A percentile compares a stretch with the other conserved stretches of the same genome.
phyloP scores from a whole-genome alignment of 1,140 invertebrate genomes.

The Pristionchus pacificus region DNA sequence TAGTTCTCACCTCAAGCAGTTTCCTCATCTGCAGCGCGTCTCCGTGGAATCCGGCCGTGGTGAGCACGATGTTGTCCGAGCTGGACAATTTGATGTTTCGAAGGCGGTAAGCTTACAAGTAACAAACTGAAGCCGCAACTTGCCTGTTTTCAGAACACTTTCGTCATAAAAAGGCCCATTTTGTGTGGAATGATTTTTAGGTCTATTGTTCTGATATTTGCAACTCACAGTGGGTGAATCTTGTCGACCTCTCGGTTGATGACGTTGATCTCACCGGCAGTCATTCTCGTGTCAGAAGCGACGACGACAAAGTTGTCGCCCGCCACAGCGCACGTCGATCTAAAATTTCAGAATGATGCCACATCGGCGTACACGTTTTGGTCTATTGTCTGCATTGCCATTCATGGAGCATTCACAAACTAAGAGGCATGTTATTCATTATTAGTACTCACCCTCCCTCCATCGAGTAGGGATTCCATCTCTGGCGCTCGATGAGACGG shows the following conservation, averaged over 20 bases:
- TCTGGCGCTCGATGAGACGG: constrained; percentile 28
- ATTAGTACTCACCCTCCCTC: constrained; percentile 44
- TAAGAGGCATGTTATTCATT: background rate
- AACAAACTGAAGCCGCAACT: too few species aligned
- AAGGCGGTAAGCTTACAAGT: background rate
- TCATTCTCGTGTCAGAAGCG: constrained; percentile 87
- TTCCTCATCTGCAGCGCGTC: constrained; percentile 88
- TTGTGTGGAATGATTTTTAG: too few species aligned
- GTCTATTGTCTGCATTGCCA: background rate
- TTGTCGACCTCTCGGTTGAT: constrained; percentile 77
- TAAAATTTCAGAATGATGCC: constrained; percentile 41
- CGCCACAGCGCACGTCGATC: constrained; percentile 72
- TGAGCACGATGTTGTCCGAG: constrained; percentile 70
- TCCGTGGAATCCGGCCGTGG: constrained; percentile 89
- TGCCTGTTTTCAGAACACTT: too few species aligned
- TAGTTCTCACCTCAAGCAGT: constrained; percentile 76
- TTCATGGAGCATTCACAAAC: background rate
- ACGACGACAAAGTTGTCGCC: constrained; percentile 83
- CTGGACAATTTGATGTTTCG: background rate
- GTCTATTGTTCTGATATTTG: too few species aligned
- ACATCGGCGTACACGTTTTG: background rate
- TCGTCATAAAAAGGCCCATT: too few species aligned
- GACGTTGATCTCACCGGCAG: constrained; percentile 75
- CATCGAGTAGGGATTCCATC: constrained; percentile 50
- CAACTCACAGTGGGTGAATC: constrained; percentile 60